phyloP scores from a whole-genome alignment of 1,140 invertebrate species.

The Macrotrachela quadricornifera region DNA sequence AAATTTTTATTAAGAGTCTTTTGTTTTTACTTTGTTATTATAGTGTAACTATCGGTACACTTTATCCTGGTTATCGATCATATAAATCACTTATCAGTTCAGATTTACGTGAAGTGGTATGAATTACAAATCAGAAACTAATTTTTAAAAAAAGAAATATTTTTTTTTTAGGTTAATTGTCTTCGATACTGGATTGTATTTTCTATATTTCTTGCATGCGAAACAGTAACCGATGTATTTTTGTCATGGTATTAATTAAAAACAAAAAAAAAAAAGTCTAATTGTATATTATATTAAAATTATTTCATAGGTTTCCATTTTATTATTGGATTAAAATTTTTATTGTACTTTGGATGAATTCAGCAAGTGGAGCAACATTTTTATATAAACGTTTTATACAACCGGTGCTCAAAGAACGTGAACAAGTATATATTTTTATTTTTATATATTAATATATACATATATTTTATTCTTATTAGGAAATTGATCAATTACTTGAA shows the following conservation, averaged over 20 bases:
- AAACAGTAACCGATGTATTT: constrained; percentile 88
- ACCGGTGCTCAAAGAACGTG: constrained; percentile 64
- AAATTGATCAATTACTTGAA: constrained; percentile 8
- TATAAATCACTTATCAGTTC: constrained; percentile 94
- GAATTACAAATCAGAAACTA: constrained; percentile 31
- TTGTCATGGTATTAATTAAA: constrained; percentile 70
- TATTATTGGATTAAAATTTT: constrained; percentile 98
- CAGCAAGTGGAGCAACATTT: constrained; percentile 80
- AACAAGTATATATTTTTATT: constrained; percentile 42
- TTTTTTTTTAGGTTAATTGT: constrained; percentile 67
- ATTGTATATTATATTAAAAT: too few relatives aligned
- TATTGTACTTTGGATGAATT: constrained; percentile 81
- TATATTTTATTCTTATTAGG: too few relatives aligned
- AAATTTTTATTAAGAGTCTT: background rate
- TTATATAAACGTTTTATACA: constrained; percentile 89
- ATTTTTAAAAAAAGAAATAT: constrained; percentile 4
- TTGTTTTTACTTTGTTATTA: background rate
- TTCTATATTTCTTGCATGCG: constrained; percentile 80
- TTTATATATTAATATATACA: too few relatives aligned
- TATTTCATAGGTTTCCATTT: constrained; percentile 87
- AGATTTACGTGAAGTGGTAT: constrained; percentile 95
- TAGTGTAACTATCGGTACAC: constrained; percentile 65
- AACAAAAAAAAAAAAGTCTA: too few relatives aligned
- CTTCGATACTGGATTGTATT: constrained; percentile 99
- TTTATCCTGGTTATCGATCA: constrained; percentile 93